Percentiles rank a stretch among this genome's conserved stretches.
Evolutionary conservation across 1,140 invertebrate genomes (phyloP).

Genomic region (Ceratitis capitata): DNA sequence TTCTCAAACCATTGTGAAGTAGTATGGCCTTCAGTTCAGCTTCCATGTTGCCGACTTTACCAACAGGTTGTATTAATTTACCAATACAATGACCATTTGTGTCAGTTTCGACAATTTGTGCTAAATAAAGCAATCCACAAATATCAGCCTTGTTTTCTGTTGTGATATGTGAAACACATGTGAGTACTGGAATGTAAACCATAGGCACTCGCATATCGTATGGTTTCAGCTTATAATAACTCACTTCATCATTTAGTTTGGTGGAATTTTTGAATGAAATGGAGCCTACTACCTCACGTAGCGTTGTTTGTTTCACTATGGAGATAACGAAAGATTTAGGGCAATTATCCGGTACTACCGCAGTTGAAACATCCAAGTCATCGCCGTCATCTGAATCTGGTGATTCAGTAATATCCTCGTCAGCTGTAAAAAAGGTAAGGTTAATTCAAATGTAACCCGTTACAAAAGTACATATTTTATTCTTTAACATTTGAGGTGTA

Average conservation of each 20-base stretch:
- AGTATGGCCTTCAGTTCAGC: slow-evolving; percentile 83
- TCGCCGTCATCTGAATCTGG: slow-evolving; percentile 53
- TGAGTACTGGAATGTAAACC: slow-evolving; percentile 52
- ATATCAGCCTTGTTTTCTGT: slow-evolving; percentile 48
- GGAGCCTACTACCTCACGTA: slow-evolving; percentile 57
- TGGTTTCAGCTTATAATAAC: slow-evolving; percentile 58
- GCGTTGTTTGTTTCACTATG: slow-evolving; percentile 56
- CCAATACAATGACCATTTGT: slow-evolving; percentile 76
- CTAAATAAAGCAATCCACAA: slow-evolving; percentile 73
- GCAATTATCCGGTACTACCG: slow-evolving; percentile 51
- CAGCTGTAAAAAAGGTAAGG: slow-evolving; percentile 42
- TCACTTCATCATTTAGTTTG: slow-evolving; percentile 48
- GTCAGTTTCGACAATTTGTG: slow-evolving; percentile 71
- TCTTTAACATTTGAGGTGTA: neutral
- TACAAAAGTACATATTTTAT: too few species aligned
- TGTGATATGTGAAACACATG: slow-evolving; percentile 48
- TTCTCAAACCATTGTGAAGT: slow-evolving; percentile 76
- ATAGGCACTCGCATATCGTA: slow-evolving; percentile 58
- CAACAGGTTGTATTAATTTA: slow-evolving; percentile 75
- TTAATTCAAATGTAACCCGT: too few species aligned
- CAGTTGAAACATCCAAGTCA: slow-evolving; percentile 42
- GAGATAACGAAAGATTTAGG: slow-evolving; percentile 60
- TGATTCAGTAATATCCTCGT: slow-evolving; percentile 51
- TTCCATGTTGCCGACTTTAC: slow-evolving; percentile 77
- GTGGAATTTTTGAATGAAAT: slow-evolving; percentile 59